Percentiles rank a stretch among this genome's conserved stretches.
These are phyloP conservation scores for Acleris holmiana DNA, from an alignment of 2,888 invertebrate genomes.

Conservation along the genomic window DNA sequence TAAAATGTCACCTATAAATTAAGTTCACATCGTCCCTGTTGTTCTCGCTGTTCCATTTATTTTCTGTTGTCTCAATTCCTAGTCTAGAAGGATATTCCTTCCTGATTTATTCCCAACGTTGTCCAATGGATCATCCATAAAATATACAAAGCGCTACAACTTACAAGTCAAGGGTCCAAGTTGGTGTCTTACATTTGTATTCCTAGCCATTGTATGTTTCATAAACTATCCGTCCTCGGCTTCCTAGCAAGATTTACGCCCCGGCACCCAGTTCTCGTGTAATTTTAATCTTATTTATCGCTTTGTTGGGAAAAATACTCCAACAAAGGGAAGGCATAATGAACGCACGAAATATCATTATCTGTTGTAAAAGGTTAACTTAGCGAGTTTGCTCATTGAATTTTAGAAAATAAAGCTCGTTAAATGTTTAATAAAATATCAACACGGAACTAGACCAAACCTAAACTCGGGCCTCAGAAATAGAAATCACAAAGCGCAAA, in stretches of 20 bases:
- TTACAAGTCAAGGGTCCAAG: slow-evolving; percentile 24
- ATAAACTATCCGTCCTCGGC: slow-evolving; percentile 50
- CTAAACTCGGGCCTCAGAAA: slow-evolving; percentile 3
- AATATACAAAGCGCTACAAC: slow-evolving; percentile 24
- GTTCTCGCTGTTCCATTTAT: neutral
- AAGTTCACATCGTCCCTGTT: too few relatives aligned
- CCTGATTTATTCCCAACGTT: slow-evolving; percentile 18
- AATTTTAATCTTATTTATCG: slow-evolving; percentile 73
- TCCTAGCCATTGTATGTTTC: slow-evolving; percentile 46
- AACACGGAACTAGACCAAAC: neutral
- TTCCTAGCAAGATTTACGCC: slow-evolving; percentile 57
- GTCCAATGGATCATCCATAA: slow-evolving; percentile 32
- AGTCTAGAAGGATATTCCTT: neutral
- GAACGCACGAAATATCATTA: slow-evolving; percentile 22
- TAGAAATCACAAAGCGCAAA: slow-evolving; percentile 21
- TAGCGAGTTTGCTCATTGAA: neutral
- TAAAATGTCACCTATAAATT: too few relatives aligned
- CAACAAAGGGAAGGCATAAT: slow-evolving; percentile 14
- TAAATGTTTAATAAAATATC: neutral
- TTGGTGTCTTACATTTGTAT: slow-evolving; percentile 44
- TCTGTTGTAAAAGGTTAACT: slow-evolving; percentile 22
- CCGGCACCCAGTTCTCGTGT: slow-evolving; percentile 54
- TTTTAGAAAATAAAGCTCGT: neutral
- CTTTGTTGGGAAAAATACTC: slow-evolving; percentile 46
- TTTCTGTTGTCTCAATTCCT: neutral